Base-by-base conservation (phyloP, 1,140 invertebrate species). In the Lepidurus arcticus region DNA sequence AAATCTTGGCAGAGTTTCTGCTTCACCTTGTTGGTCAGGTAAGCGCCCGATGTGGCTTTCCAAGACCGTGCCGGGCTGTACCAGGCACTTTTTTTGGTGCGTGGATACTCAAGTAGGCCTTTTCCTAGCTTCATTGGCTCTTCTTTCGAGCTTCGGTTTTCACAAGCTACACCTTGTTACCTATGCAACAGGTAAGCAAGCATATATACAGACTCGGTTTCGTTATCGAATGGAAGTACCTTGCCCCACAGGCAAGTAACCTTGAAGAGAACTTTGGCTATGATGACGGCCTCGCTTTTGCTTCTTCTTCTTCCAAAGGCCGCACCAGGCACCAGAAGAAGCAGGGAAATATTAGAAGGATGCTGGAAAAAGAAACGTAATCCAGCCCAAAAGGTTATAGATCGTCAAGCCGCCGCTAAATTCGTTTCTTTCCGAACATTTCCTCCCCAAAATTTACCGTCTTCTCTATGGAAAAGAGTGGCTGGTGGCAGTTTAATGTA, bases 181-280 rank as follows among this genome's bases (percentile, higher is more conserved):
- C 53, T 13, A 65, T 65, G 53, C 53, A 65, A 21, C 53, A 11
- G 53, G 53, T 65, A 65, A 65, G 53, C 53, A 65, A 65, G 53
- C 53, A 65, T 21, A 65, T 65, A 16, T 16, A 65, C 53, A 16
- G 8, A 34, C 34, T 34, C 34, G 4, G 9, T 65, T 65, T 65
- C 53, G 13, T 65, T 7, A 65, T 65, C 53, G 53, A 65, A 13
- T 65, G 16, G 53, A 5, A 21, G 21, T 47, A 47, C 45, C 45
- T 11, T 65, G 53, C 53, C 53, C 53, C 53, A 65, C 53, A 65
- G 53, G 53, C 53, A 21, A 65, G 53, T 65, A 65, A 65, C 53
- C 53, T 65, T 65, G 53, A 65, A 65, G 53, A 65, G 21, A 65
- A 65, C 53, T 65, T 16, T 65, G 21, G 53, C 53, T 65, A 21